A percentile compares a stretch with the other conserved stretches of the same genome.
These are phyloP conservation scores for Callorhinus ursinus DNA, from an alignment of 2,113 vertebrate genomes.

Conservation along the genomic window DNA sequence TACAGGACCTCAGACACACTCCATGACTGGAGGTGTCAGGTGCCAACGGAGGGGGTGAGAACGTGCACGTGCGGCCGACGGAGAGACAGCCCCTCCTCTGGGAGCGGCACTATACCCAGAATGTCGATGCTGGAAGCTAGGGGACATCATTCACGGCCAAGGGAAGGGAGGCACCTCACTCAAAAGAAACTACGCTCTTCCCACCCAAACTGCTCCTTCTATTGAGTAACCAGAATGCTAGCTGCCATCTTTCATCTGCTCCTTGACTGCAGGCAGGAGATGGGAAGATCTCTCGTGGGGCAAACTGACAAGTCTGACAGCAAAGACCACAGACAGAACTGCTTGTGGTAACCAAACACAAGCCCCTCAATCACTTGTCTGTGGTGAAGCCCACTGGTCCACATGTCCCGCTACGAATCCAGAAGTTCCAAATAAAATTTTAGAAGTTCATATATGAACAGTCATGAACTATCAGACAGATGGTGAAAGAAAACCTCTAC, in stretches of 20 bases:
- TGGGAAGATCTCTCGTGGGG: neutral
- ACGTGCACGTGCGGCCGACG: rapidly evolving
- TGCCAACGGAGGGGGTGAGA: neutral
- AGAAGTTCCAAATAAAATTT: neutral
- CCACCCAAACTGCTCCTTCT: neutral
- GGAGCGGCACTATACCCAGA: rapidly evolving
- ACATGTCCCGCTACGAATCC: neutral
- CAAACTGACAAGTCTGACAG: neutral
- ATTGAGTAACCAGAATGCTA: neutral
- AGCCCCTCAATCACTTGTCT: neutral
- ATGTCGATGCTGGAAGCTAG: neutral
- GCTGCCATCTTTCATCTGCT: neutral
- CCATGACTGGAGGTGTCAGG: neutral
- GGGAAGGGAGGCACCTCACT: neutral
- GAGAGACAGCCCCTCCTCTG: neutral
- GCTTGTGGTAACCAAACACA: neutral
- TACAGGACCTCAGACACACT: neutral
- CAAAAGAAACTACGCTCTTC: neutral
- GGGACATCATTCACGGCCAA: neutral
- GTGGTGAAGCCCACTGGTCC: neutral
- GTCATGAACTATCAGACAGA: neutral
- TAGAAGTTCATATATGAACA: neutral
- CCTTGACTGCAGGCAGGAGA: neutral
- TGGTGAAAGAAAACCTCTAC: neutral
- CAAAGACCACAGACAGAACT: neutral